phyloP scores from a whole-genome alignment of 1,140 invertebrate species.

The Panulirus ornatus region DNA sequence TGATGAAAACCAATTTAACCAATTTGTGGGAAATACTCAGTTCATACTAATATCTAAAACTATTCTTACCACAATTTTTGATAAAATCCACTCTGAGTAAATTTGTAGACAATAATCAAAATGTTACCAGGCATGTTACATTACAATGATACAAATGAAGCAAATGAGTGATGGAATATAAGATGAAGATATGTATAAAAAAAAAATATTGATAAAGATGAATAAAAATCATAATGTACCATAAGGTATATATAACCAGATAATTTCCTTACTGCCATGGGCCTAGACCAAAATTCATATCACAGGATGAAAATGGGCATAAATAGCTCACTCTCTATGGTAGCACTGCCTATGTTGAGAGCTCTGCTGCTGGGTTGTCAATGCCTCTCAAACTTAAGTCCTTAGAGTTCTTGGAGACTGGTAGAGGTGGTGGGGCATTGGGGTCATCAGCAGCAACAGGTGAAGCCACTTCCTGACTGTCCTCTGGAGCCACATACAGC shows the following conservation, averaged over 20 bases:
- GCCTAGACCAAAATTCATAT: background rate
- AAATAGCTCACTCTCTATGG: background rate
- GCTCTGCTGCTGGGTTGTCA: background rate
- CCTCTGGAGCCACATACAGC: slow-evolving; percentile 16
- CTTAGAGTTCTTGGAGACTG: background rate
- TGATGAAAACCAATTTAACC: background rate
- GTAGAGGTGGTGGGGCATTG: background rate
- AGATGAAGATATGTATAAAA: background rate
- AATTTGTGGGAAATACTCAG: no score
- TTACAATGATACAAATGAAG: no score
- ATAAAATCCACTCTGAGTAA: no score
- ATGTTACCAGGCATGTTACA: no score
- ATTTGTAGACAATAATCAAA: no score
- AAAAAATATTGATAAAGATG: background rate
- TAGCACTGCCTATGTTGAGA: background rate
- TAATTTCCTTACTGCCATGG: background rate
- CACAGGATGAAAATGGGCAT: background rate
- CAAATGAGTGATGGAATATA: background rate
- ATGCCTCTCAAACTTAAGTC: background rate
- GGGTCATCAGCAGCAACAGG: background rate
- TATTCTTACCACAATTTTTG: no score
- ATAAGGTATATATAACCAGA: background rate
- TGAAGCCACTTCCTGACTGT: background rate
- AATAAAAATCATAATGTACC: background rate
- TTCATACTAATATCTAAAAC: no score